Evolutionary conservation across 1,140 invertebrate species (phyloP), one percentile per base, ranked within the genome.

Genomic region (Sminthurides bifidus): DNA sequence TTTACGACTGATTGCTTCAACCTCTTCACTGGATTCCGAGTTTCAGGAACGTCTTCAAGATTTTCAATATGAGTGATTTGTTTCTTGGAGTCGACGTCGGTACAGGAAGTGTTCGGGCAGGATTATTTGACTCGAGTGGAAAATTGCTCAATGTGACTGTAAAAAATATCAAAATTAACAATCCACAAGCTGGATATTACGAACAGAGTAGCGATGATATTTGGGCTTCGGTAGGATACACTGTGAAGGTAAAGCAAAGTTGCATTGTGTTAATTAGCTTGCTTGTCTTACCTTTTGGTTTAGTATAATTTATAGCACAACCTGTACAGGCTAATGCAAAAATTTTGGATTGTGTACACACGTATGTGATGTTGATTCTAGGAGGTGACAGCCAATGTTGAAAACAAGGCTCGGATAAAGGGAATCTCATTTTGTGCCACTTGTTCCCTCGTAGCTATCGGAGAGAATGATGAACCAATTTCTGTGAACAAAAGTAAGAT

Each of bases 381-480:
- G 84, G 73, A 76, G 65, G 79, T 87, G 30, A 72, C 72, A 37
- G 66, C 70, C 64, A 73, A 75, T 63, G 69, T 81, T 31, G 66
- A 76, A n/a, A n/a, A n/a, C 44, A 29, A 44, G 19, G 66, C 76
- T 43, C 65, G 70, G 61, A 75, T 94, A 12, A 81, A 79, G 74
- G 89, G 86, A 40, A 83, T 97, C 66, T 90, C 91, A 0, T 96
- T 96, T 76, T 91, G 93, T 79, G 92, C 92, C 17, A 97, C 92
- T 31, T 96, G 92, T 69, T 96, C 92, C 14, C 69, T 97, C 38
- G 92, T 92, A 5, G 83, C 81, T 21, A 60, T 95, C 19, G 87
- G 85, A 65, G 70, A 74, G 63, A 72, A 82, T 60, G 78, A 78
- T 21, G 71, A 79, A 43, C 84, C 91, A 3, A 65, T 92, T 6